Base-by-base conservation (phyloP, 2,113 vertebrate species). In the Labeo rohita region DNA sequence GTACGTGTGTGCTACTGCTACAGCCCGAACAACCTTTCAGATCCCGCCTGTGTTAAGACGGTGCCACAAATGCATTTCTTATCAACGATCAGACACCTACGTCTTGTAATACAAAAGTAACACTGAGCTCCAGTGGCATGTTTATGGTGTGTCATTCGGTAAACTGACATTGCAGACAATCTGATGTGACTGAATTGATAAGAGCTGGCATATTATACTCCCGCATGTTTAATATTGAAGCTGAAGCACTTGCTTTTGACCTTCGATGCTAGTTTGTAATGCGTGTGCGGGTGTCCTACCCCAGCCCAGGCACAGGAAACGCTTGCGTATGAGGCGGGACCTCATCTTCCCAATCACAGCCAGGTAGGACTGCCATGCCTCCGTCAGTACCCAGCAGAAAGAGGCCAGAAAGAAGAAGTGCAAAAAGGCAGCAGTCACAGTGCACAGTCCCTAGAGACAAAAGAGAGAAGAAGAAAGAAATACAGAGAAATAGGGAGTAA, bases 331-430 rank as follows among this genome's bases (percentile, higher is more conserved):
- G 65, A 99, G 96, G 89, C 98, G 96, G 34, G 97, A 96, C 87
- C 98, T 97, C 93, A 98, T 97, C 94, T 98, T 96, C 92, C 98
- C 98, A 21, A 98, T 97, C 91, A 99, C 98, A 0, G 98, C 98
- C 93, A 99, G 95, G 93, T 99, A 99, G 90, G 98, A 99, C 93
- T 99, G 98, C 98, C 98, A 99, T 66, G 98, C 98, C 93, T 99
- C 98, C 0, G 98, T 99, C 91, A 99, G 96, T 93, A 99, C 98
- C 98, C 98, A 99, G 95, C 98, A 99, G 94, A 99, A 99, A 78
- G 98, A 99, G 0, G 98, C 98, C 92, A 99, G 95, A 95, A 99
- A 99, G 95, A 99, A 99, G 95, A 99, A 99, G 92, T 99, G 98
- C 88, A 99, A 95, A 92, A 99, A 99, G 88, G 98, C 98, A 0